These are phyloP conservation scores for Hippopotamyrus pictus DNA, from an alignment of 2,797 vertebrate species.

Conservation along the genomic window DNA sequence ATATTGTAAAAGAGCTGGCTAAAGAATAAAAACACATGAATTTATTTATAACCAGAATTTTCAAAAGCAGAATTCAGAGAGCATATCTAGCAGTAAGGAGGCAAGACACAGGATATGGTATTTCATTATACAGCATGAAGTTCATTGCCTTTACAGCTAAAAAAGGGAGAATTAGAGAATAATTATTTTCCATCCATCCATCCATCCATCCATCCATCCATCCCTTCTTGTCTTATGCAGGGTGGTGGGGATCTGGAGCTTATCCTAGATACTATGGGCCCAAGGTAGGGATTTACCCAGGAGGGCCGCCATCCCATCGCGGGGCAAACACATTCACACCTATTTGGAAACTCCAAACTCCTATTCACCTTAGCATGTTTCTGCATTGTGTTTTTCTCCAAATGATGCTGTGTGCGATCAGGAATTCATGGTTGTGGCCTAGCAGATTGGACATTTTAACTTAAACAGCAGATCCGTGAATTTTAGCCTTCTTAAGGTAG, in stretches of 20 bases:
- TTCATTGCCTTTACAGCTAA: neutral
- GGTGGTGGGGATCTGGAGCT: neutral
- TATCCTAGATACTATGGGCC: neutral
- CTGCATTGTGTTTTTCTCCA: neutral
- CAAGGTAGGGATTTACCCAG: neutral
- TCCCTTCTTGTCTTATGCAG: neutral
- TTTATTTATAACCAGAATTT: neutral
- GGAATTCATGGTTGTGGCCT: neutral
- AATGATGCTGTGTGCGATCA: neutral
- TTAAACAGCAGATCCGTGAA: neutral
- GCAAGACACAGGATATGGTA: slow-evolving; percentile 30
- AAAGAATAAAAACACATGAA: neutral
- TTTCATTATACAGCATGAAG: neutral
- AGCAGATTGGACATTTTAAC: neutral
- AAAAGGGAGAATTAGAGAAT: neutral
- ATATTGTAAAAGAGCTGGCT: neutral
- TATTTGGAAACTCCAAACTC: neutral
- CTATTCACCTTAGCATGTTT: neutral
- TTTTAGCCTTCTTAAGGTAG: neutral
- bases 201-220: neutral
- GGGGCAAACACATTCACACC: neutral
- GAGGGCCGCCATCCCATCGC: neutral
- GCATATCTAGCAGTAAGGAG: slow-evolving; percentile 22
- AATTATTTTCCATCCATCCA: neutral
- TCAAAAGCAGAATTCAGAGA: neutral